Evolutionary conservation across 2,797 vertebrate genomes (phyloP), one percentile per base, ranked within the genome.

Genomic region (Enteromius thamalakanensis): DNA sequence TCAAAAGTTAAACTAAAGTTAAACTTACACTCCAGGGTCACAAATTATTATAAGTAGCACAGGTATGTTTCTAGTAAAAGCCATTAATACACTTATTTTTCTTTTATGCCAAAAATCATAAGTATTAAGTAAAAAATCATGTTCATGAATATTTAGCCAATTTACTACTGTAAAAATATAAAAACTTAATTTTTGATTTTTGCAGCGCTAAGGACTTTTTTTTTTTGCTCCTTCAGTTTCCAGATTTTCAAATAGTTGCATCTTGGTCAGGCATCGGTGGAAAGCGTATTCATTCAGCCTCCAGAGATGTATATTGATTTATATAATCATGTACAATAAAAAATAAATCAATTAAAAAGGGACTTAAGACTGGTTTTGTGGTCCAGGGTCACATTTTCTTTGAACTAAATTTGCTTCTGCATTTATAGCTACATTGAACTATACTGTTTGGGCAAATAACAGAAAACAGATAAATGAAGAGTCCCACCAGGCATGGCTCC

Each of bases 401-500:
- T n/a, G 51, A 21, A n/a, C 1, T 0, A 53, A 53, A 53, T 21
- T 8, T 7, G 1, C 6, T 49, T n/a, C 12, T 11, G 23, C 17
- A 32, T 47, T 45, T 19, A 2, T 14, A 21, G 4, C 58, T 62
- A 15, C 26, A 32, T 14, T 29, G 14, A 62, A 62, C 58, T 15
- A 3, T 7, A 62, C 12, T 62, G 6, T 15, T 29, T 15, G 5
- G 29, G 5, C 60, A 62, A 14, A 29, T 64, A 64, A 64, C 3
- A 15, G 6, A 32, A 55, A 69, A 55, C 2, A 0, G 15, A 49
- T 47, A 3, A 62, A 17, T 23, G 15, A 37, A 37, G 23, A 11
- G 51, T 19, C 78, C 67, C 93, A 99, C 98, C 98, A 97, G 97
- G 96, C 91, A 97, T 96, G 88, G 97, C 95, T 90, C 96, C 97